These are phyloP conservation scores for Loris lydekkerianus DNA, from an alignment of 2,797 vertebrate genomes.

Conservation along the genomic window DNA sequence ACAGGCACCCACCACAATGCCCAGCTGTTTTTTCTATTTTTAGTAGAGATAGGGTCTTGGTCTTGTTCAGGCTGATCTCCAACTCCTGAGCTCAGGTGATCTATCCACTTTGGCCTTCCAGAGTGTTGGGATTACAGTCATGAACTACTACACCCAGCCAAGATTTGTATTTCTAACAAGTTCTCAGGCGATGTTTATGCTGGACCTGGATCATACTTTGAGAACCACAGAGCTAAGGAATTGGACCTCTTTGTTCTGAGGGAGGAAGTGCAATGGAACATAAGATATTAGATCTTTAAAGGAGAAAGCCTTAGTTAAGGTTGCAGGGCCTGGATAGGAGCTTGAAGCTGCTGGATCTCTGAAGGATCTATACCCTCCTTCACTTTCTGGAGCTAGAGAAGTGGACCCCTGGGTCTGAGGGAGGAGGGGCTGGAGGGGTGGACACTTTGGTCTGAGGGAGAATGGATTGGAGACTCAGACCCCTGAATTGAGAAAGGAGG, in stretches of 20 bases:
- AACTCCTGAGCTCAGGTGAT: too few species aligned
- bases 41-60: too few species aligned
- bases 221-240: background rate
- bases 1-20: too few species aligned
- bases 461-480: fast-evolving
- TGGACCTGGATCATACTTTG: too few species aligned
- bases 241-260: background rate
- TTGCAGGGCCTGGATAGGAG: background rate
- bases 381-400: background rate
- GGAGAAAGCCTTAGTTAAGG: background rate
- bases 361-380: background rate
- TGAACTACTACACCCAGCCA: too few species aligned
- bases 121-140: too few species aligned
- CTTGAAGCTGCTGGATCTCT: background rate
- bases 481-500: background rate
- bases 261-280: background rate
- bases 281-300: background rate
- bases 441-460: background rate
- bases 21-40: too few species aligned
- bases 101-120: too few species aligned
- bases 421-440: background rate
- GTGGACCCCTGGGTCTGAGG: background rate
- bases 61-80: too few species aligned
- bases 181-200: background rate
- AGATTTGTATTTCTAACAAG: background rate